These are phyloP conservation scores for Pterois miles DNA, from an alignment of 2,797 vertebrate species.

Conservation along the genomic window DNA sequence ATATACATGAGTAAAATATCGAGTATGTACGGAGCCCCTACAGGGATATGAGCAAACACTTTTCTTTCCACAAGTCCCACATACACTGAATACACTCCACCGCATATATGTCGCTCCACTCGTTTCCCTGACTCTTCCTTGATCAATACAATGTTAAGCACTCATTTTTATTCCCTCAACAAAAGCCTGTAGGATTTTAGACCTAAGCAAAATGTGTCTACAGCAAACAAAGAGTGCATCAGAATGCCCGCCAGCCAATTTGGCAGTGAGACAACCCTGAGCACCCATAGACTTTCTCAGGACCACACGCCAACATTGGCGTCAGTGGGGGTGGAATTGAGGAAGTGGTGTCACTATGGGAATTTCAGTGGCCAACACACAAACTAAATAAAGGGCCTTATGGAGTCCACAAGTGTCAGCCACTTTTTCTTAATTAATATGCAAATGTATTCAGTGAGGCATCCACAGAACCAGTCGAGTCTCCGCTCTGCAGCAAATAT, in stretches of 20 bases:
- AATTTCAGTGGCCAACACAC: neutral
- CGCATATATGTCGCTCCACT: neutral
- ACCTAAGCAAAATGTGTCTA: neutral
- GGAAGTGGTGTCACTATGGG: neutral
- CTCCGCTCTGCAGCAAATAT: slow-evolving; percentile 18
- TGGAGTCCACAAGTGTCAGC: slow-evolving; percentile 4
- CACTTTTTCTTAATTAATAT: slow-evolving; percentile 11
- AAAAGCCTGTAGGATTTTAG: neutral
- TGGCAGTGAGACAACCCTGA: neutral
- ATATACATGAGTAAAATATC: neutral
- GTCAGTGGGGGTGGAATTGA: neutral
- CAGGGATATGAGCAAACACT: too few species aligned
- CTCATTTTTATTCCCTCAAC: neutral
- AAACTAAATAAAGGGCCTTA: neutral
- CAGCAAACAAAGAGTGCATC: neutral
- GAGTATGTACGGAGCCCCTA: neutral
- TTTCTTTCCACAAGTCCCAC: too few species aligned
- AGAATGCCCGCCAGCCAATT: neutral
- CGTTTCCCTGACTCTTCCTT: neutral
- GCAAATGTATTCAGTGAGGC: slow-evolving; percentile 14
- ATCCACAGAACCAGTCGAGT: neutral
- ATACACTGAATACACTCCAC: neutral
- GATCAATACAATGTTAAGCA: neutral
- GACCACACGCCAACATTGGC: neutral
- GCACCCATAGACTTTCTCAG: neutral